Conservation (phyloP, 2,797 vertebrate genomes). For the Poeciliopsis paucimaculata region DNA sequence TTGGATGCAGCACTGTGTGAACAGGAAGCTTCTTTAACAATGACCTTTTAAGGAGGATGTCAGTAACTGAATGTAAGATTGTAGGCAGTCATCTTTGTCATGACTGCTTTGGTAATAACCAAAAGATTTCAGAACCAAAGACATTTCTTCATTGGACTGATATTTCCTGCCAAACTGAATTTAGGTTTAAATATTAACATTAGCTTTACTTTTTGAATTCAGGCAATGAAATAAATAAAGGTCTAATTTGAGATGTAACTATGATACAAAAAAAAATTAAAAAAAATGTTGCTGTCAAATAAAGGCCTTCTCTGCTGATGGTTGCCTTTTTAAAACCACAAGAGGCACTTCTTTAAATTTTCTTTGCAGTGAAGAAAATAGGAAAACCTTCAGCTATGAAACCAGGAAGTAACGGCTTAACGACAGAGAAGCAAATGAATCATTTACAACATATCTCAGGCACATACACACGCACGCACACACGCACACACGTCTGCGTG, state of each 20-base stretch:
- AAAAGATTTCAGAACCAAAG: not conserved
- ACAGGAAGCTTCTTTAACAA: not conserved
- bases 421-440: not conserved
- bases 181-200: not conserved
- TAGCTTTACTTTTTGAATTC: not conserved
- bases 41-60: not conserved
- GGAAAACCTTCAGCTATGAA: not conserved
- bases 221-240: not conserved
- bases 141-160: not conserved
- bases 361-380: not conserved
- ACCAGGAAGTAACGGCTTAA: not conserved
- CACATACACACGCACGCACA: rapidly evolving
- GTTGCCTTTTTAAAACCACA: not conserved
- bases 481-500: no score
- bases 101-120: no score
- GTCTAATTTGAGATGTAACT: not conserved
- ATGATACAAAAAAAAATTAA: not conserved
- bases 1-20: not conserved
- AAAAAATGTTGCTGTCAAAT: not conserved
- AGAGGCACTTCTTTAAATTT: not conserved
- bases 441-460: conserved; percentile 8
- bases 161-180: no score
- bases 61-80: not conserved
- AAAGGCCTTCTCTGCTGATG: not conserved
- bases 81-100: not conserved